Evolutionary conservation across 2,113 vertebrate genomes (phyloP).

Genomic region (Dascyllus trimaculatus): DNA sequence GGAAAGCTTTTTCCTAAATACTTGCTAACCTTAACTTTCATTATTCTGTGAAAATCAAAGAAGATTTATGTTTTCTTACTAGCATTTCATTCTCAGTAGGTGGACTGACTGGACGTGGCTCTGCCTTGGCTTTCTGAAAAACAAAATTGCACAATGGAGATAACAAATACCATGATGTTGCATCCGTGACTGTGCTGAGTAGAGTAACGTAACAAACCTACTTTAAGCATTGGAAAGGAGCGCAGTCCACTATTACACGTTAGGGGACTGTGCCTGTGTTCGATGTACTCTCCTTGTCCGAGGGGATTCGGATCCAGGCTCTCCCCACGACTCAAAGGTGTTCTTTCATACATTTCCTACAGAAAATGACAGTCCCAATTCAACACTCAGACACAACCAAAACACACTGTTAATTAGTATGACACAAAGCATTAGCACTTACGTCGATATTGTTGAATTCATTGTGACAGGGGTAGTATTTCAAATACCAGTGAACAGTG

Average conservation of each 20-base stretch:
- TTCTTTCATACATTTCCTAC: conserved; percentile 85
- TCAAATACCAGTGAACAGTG: conserved; percentile 87
- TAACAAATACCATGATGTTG: not conserved
- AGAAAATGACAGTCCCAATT: conserved; percentile 27
- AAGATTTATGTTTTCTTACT: conserved; percentile 62
- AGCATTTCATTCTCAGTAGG: not conserved
- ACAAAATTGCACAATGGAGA: not conserved
- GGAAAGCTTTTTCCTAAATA: not conserved
- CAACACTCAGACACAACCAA: not conserved
- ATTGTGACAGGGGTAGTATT: conserved; percentile 89
- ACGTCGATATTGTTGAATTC: conserved; percentile 88
- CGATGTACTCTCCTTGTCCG: conserved; percentile 83
- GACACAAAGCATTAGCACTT: conserved; percentile 64
- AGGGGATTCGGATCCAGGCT: conserved; percentile 81
- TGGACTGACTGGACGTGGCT: conserved; percentile 52
- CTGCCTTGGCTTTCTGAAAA: conserved; percentile 83
- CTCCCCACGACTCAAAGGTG: conserved; percentile 53
- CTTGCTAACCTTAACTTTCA: not conserved
- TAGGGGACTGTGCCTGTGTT: conserved; percentile 79
- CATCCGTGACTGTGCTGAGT: not conserved
- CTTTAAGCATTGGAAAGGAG: conserved; percentile 84
- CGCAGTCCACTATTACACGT: conserved; percentile 73
- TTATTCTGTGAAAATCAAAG: not conserved
- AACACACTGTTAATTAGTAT: not conserved
- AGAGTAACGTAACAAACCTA: conserved; percentile 59